Evolutionary conservation across 2,888 invertebrate species (phyloP), one percentile per base, ranked within the genome.

Genomic region (Leptinotarsa haldemani): DNA sequence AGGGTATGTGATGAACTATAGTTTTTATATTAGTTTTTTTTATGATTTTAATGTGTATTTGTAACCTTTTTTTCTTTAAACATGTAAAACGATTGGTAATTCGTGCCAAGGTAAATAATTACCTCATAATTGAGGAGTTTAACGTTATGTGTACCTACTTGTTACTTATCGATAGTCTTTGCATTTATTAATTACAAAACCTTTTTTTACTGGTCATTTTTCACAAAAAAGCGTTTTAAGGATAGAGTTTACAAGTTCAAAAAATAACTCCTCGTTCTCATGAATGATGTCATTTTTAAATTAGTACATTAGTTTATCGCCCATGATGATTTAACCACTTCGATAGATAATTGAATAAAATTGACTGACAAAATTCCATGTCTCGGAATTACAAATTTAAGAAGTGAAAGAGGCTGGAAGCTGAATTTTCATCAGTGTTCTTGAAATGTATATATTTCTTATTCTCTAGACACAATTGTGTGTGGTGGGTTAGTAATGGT

Each of bases 21-120:
- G 7, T 61, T 61, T 30, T 18, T 61, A 30, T 30, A 61, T 18
- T 61, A 61, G 20, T 61, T 30, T 13, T 61, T 15, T 30, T 61
- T n/a, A 18, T 61, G 16, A 30, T 61, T n/a, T 61, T 2, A 30
- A 53, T 25, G 0, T 25, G 4, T 30, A 61, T 61, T 40, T 25
- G 61, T 40, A 30, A 40, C 25, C 30, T 30, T 61, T 25, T 13
- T 25, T 25, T 4, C 4, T 61, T 30, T 56, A 52, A 52, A 58
- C 20, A 56, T 18, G 16, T 61, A 16, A 25, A 48, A n/a, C n/a
- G 46, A 63, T 52, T 53, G 16, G 61, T 52, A 48, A 40, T 63
- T 70, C 67, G 73, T 74, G 73, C 73, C 73, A 74, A 74, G 73
- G 69, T 73, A n/a, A 61, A 61, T 69, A 69, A 65, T 61, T 66